phyloP scores from a whole-genome alignment of 2,888 invertebrate species.

The Hirtodrosophila trivittata region DNA sequence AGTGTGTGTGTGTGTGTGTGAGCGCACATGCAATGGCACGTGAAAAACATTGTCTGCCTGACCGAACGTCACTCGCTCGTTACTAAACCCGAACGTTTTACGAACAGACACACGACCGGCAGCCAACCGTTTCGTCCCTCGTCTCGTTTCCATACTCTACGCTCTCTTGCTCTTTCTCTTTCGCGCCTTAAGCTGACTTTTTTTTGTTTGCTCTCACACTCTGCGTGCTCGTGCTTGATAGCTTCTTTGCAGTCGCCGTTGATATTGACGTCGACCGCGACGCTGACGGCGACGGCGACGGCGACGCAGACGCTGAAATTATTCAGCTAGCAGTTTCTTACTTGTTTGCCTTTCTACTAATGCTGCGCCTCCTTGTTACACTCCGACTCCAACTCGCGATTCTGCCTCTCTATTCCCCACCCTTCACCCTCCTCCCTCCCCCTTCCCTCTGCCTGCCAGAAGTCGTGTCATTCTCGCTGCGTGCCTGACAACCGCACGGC shows the following conservation, averaged over 20 bases:
- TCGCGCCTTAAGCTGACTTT: conserved; percentile 57
- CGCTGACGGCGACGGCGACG: conserved; percentile 14
- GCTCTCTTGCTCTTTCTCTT: conserved; percentile 25
- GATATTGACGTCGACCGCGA: conserved; percentile 2
- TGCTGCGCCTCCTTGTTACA: neutral
- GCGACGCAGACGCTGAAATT: conserved; percentile 54
- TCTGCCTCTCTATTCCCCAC: neutral
- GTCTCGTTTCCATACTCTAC: conserved; percentile 13
- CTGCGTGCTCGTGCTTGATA: conserved; percentile 25
- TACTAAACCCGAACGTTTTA: conserved; percentile 33
- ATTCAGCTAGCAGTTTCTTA: conserved; percentile 70
- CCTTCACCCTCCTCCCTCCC: neutral
- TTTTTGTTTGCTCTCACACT: conserved; percentile 31
- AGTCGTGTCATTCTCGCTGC: conserved; percentile 54
- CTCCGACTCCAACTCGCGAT: neutral
- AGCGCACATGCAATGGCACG: conserved; percentile 74
- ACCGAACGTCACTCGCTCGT: conserved; percentile 46
- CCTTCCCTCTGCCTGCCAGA: neutral
- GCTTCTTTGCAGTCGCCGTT: conserved; percentile 34
- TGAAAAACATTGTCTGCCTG: conserved; percentile 74
- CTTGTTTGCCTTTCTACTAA: conserved; percentile 30
- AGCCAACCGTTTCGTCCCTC: neutral
- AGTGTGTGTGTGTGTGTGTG: conserved; percentile 17
- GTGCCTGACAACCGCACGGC: conserved; percentile 73
- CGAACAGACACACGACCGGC: conserved; percentile 32